Percentiles rank a stretch among this genome's conserved stretches.
Conservation (phyloP, 2,888 invertebrate genomes). For the Hydropsyche betteni region DNA sequence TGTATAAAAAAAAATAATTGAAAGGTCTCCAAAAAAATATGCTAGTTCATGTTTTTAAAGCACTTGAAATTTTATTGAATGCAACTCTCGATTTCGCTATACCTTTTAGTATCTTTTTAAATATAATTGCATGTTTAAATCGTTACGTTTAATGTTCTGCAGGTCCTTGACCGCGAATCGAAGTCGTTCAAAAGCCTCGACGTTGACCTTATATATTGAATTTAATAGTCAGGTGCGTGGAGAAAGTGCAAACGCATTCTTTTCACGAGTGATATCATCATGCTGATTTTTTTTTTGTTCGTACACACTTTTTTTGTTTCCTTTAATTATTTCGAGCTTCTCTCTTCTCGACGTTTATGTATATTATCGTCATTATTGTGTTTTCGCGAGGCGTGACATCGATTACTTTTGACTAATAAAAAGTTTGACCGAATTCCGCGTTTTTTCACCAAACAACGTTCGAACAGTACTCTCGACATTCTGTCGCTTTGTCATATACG, state of each 20-base stretch:
- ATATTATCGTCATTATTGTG: background rate
- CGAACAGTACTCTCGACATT: background rate
- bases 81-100: too few species aligned
- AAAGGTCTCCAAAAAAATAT: too few species aligned
- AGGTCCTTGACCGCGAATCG: slow-evolving; percentile 25
- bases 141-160: background rate
- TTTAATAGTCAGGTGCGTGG: slow-evolving; percentile 19
- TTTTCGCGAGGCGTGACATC: background rate
- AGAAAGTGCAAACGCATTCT: slow-evolving; percentile 30
- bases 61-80: too few species aligned
- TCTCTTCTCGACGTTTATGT: background rate
- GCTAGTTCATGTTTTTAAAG: too few species aligned
- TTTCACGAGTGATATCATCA: slow-evolving; percentile 19
- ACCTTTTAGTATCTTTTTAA: too few species aligned
- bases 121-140: too few species aligned
- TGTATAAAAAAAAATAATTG: too few species aligned
- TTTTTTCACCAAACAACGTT: background rate
- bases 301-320: background rate
- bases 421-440: background rate
- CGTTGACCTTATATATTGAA: slow-evolving; percentile 25
- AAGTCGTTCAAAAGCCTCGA: background rate
- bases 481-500: background rate
- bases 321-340: background rate
- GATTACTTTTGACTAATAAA: background rate
- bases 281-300: slow-evolving; percentile 10